Evolutionary conservation across 2,113 vertebrate genomes (phyloP).

Genomic region (Urocolius indicus): DNA sequence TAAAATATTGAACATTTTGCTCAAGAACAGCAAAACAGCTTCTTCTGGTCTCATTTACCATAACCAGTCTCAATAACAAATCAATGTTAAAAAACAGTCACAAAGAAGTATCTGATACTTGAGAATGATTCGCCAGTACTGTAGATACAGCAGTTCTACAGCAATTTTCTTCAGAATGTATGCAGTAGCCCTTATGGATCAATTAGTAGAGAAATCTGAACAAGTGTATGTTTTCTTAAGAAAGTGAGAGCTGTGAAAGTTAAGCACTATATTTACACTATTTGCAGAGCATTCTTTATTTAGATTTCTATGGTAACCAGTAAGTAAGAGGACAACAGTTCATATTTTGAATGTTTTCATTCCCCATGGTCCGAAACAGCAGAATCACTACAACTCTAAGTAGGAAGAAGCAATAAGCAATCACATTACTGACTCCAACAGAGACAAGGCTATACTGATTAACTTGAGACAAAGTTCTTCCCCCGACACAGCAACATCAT

Average conservation of each 20-base stretch:
- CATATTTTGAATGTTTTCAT: slow-evolving; percentile 21
- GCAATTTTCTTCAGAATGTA: background rate
- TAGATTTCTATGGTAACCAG: slow-evolving; percentile 60
- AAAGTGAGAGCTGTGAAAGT: slow-evolving; percentile 14
- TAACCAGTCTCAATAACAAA: background rate
- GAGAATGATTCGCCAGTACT: background rate
- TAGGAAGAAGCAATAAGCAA: background rate
- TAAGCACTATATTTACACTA: slow-evolving; percentile 13
- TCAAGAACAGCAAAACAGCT: background rate
- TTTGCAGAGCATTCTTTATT: slow-evolving; percentile 58
- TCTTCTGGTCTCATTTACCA: background rate
- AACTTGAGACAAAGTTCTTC: background rate
- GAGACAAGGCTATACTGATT: background rate
- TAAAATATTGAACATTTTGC: background rate
- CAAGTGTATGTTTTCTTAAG: slow-evolving; percentile 10
- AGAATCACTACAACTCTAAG: background rate
- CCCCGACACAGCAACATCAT: background rate
- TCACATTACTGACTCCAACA: background rate
- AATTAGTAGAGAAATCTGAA: background rate
- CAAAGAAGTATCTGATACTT: background rate
- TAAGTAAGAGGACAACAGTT: slow-evolving; percentile 10
- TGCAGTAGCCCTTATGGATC: background rate
- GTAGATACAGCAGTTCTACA: background rate
- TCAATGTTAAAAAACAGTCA: background rate
- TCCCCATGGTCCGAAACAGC: background rate